These are phyloP conservation scores for Tromatobia lineatoria DNA, from an alignment of 2,888 invertebrate species.

Conservation along the genomic window DNA sequence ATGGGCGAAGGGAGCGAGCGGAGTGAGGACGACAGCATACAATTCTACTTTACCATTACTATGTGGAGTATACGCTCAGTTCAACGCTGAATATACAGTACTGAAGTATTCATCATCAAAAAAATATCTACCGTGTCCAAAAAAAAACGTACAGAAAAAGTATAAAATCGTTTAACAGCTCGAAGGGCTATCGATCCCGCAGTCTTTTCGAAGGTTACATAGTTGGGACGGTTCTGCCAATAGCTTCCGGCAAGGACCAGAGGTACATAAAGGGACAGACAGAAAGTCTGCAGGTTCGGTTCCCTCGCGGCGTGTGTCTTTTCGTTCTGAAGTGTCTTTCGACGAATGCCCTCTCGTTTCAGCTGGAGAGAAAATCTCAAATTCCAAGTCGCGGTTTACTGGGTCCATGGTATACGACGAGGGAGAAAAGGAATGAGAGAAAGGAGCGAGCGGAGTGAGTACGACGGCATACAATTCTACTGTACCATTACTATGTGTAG, in stretches of 20 bases:
- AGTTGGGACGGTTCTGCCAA: background rate
- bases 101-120: slow-evolving; percentile 4
- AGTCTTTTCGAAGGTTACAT: slow-evolving; percentile 13
- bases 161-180: slow-evolving; percentile 26
- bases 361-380: slow-evolving; percentile 47
- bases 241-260: slow-evolving; percentile 4
- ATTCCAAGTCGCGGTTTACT: slow-evolving; percentile 43
- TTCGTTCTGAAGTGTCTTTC: slow-evolving; percentile 37
- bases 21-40: slow-evolving; percentile 10
- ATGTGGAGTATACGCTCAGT: slow-evolving; percentile 29
- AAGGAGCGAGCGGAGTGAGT: background rate
- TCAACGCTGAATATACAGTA: slow-evolving; percentile 24
- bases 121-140: background rate
- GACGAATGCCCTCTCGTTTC: slow-evolving; percentile 46
- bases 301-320: slow-evolving; percentile 19
- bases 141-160: slow-evolving; percentile 9
- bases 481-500: slow-evolving; percentile 18
- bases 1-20: slow-evolving; percentile 2
- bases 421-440: slow-evolving; percentile 39
- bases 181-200: slow-evolving; percentile 29
- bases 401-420: slow-evolving; percentile 25
- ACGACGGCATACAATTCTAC: slow-evolving; percentile 26
- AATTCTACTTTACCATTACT: slow-evolving; percentile 21
- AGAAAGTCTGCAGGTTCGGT: slow-evolving; percentile 31
- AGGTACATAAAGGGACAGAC: slow-evolving; percentile 23